Evolutionary conservation across 2,797 vertebrate species (phyloP), one percentile per base, ranked within the genome.

Genomic region (Pterois miles): DNA sequence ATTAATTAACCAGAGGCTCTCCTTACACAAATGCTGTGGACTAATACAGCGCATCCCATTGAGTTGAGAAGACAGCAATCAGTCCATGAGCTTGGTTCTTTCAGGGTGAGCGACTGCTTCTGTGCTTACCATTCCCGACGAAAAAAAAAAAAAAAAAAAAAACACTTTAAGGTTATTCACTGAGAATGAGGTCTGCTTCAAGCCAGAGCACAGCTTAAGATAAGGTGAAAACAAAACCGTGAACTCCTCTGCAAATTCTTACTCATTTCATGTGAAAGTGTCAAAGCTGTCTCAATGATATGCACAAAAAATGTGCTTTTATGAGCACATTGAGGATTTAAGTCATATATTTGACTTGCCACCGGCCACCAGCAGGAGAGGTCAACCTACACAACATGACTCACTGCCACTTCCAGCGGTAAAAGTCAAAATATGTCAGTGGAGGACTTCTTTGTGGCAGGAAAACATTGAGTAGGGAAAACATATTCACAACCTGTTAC

Each of bases 1-100:
- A 93, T 91, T 86, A 83, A 92, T 92, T 89, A 86, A 81, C 63
- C 38, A 29, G 34, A 48, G 60, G n/a, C 73, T 82, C 72, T 81
- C 34, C 56, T 46, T 60, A 67, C 43, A 68, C 48, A 20, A 58
- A 62, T 10, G 33, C 60, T 70, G 33, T 54, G 52, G 80, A 56
- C 54, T 68, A 58, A 63, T 67, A 79, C 65, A 72, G 72, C 33
- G 62, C 29, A 29, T 66, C 14, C 82, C 62, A 67, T 29, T 54
- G 68, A 64, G 74, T 48, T 20, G 54, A 82, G 48, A 38, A 50
- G 40, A 52, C 52, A 74, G 73, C 74, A 82, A 85, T 89, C 76
- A 73, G 65, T 31, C 22, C n/a, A 40, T 43, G 58, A 34, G 46
- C 56, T 70, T 36, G 48, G 33, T 58, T 76, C 68, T 84, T 78